Evolutionary conservation across 2,888 invertebrate genomes (phyloP).

Genomic region (Oegoconia quadripuncta): DNA sequence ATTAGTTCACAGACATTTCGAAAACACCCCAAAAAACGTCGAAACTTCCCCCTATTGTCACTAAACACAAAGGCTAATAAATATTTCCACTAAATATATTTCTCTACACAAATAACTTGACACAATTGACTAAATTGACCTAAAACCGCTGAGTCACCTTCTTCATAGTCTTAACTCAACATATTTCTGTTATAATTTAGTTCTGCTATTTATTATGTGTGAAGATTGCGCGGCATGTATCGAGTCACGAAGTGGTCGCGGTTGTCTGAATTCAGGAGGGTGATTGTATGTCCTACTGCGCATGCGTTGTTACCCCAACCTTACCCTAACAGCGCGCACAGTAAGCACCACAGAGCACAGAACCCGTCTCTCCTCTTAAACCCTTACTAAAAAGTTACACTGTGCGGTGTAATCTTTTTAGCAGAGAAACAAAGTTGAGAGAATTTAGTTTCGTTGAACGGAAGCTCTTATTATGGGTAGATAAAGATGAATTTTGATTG

Average conservation of each 20-base stretch:
- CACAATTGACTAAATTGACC: conserved; percentile 3
- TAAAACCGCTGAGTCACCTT: conserved; percentile 6
- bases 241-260: conserved; percentile 16
- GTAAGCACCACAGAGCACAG: background rate
- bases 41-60: conserved; percentile 7
- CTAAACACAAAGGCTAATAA: conserved; percentile 5
- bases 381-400: background rate
- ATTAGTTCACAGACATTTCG: conserved; percentile 20
- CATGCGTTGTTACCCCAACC: conserved; percentile 10
- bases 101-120: conserved; percentile 3
- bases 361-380: background rate
- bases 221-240: conserved; percentile 6
- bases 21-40: conserved; percentile 3
- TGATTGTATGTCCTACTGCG: conserved; percentile 10
- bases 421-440: background rate
- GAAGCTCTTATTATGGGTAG: background rate
- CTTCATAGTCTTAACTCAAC: background rate
- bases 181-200: conserved; percentile 7
- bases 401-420: background rate
- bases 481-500: background rate
- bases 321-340: background rate
- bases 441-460: background rate
- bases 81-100: conserved; percentile 4
- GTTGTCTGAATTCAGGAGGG: conserved; percentile 19
- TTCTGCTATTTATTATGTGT: background rate